A percentile compares a stretch with the other conserved stretches of the same genome.
phyloP scores from a whole-genome alignment of 2,888 invertebrate genomes.

The Entomobrya proxima region DNA sequence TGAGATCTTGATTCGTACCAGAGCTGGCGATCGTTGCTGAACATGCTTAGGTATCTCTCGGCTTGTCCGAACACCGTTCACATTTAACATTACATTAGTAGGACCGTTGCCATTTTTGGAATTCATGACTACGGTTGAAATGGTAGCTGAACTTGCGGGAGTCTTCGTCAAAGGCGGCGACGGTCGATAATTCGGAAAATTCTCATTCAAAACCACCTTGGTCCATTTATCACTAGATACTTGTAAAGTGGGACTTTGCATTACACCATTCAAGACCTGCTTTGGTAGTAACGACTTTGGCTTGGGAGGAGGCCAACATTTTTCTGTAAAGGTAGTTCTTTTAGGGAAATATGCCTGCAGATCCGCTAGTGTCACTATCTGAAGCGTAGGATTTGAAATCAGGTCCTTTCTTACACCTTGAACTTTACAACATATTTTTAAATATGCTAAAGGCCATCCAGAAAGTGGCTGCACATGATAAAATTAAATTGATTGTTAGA shows the following conservation, averaged over 20 bases:
- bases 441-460: conserved; percentile 94
- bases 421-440: conserved; percentile 96
- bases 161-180: background rate
- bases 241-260: background rate
- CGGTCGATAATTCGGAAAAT: conserved; percentile 47
- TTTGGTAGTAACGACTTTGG: conserved; percentile 72
- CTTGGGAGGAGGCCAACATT: conserved; percentile 86
- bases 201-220: conserved; percentile 54
- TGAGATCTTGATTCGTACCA: conserved; percentile 49
- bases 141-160: conserved; percentile 5
- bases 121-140: conserved; percentile 38
- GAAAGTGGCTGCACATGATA: conserved; percentile 81
- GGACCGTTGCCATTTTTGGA: conserved; percentile 39
- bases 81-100: conserved; percentile 44
- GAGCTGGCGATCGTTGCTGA: conserved; percentile 50
- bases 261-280: conserved; percentile 43
- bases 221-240: conserved; percentile 63
- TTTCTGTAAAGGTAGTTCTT: conserved; percentile 89
- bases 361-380: conserved; percentile 92
- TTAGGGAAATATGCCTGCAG: conserved; percentile 94
- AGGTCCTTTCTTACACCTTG: conserved; percentile 94
- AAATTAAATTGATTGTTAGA: too few relatives aligned
- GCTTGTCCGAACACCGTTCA: conserved; percentile 41
- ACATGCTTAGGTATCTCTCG: conserved; percentile 41
- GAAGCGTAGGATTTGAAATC: conserved; percentile 93